phyloP scores from a whole-genome alignment of 2,888 invertebrate genomes.

The Conus canariensis region DNA sequence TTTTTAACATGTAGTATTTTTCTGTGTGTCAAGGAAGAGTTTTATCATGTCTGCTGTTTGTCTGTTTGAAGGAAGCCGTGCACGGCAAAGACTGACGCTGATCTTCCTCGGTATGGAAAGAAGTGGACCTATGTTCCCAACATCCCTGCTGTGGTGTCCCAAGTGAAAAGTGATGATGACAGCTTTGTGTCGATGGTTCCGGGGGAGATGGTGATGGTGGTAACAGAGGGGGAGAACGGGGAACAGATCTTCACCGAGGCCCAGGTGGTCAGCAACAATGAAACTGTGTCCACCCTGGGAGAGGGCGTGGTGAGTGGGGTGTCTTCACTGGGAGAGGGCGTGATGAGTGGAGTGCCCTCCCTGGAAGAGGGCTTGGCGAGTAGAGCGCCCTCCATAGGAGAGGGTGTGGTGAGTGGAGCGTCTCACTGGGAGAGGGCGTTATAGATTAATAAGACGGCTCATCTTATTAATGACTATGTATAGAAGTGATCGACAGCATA shows the following conservation, averaged over 20 bases:
- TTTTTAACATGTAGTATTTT: too few relatives aligned
- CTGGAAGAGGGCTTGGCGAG: not conserved
- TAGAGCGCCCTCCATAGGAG: not conserved
- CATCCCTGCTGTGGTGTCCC: slow-evolving; percentile 52
- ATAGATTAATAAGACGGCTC: too few relatives aligned
- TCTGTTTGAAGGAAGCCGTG: slow-evolving; percentile 29
- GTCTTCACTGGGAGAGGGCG: not conserved
- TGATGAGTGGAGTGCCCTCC: not conserved
- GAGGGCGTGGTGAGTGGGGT: not conserved
- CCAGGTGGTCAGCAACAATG: slow-evolving; percentile 42
- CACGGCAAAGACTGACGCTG: slow-evolving; percentile 63
- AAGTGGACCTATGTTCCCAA: slow-evolving; percentile 63
- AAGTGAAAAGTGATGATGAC: not conserved
- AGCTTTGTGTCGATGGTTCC: slow-evolving; percentile 32
- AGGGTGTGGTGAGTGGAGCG: not conserved
- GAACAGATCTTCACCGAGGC: slow-evolving; percentile 42
- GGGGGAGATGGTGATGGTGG: slow-evolving; percentile 37
- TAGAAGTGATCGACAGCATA: too few relatives aligned
- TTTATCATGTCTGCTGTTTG: too few relatives aligned
- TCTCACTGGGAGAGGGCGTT: not conserved
- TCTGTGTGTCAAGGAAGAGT: too few relatives aligned
- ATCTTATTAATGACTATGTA: too few relatives aligned
- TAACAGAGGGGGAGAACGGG: slow-evolving; percentile 39
- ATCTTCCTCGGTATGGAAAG: slow-evolving; percentile 74
- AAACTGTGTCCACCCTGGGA: slow-evolving; percentile 26